Percentiles rank a stretch among this genome's conserved stretches.
Evolutionary conservation across 2,888 invertebrate species (phyloP).

Genomic region (Erebia ligea): DNA sequence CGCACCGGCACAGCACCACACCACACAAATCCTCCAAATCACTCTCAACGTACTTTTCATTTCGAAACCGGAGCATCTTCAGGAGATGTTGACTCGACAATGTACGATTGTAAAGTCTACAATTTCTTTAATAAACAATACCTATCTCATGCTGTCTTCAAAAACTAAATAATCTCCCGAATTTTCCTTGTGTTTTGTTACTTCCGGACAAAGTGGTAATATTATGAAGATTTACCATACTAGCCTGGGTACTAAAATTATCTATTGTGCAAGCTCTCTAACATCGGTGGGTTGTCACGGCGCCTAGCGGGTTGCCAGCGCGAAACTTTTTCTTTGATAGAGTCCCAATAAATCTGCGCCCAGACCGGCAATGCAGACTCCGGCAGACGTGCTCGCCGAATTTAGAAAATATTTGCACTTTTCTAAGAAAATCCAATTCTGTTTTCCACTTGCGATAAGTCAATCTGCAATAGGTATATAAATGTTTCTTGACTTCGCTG

Average conservation of each 20-base stretch:
- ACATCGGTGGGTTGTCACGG: conserved; percentile 52
- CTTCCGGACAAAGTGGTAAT: too few relatives aligned
- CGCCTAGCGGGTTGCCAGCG: conserved; percentile 70
- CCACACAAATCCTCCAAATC: too few relatives aligned
- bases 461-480: conserved; percentile 24
- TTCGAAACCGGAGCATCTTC: too few relatives aligned
- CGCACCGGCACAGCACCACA: too few relatives aligned
- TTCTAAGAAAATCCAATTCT: conserved; percentile 35
- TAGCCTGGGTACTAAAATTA: not conserved
- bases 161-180: too few relatives aligned
- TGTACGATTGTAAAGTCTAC: too few relatives aligned
- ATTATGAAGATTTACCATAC: not conserved
- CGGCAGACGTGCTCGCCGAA: conserved; percentile 53
- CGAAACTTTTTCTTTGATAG: conserved; percentile 79
- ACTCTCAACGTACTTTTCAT: too few relatives aligned
- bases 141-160: too few relatives aligned
- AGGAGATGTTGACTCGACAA: too few relatives aligned
- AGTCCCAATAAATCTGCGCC: conserved; percentile 73
- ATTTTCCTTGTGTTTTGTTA: too few relatives aligned
- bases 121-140: too few relatives aligned
- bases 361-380: conserved; percentile 66
- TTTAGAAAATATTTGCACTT: conserved; percentile 54
- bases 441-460: conserved; percentile 32
- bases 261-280: conserved; percentile 47
- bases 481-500: conserved; percentile 10